Percentiles rank a stretch among this genome's conserved stretches.
Evolutionary conservation across 2,797 vertebrate genomes (phyloP).

Genomic region (Apogon hyalosoma): DNA sequence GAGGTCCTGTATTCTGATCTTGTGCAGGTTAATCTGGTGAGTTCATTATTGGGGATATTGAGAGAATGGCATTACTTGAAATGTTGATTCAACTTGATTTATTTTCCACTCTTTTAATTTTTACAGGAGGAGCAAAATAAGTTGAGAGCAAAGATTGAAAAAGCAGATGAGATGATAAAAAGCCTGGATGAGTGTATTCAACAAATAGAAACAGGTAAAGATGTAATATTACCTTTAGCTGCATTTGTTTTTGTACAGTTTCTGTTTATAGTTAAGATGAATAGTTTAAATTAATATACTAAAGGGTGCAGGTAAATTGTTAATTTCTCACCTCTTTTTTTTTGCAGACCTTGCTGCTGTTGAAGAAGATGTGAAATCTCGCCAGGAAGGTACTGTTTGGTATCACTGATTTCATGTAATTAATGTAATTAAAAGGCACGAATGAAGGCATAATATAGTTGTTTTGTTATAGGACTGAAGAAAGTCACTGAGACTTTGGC

Average conservation of each 20-base stretch:
- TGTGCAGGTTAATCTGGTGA: slow-evolving; percentile 72
- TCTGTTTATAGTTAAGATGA: not conserved
- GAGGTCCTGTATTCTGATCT: slow-evolving; percentile 76
- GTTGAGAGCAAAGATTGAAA: slow-evolving; percentile 63
- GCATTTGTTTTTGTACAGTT: not conserved
- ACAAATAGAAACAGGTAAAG: slow-evolving; percentile 79
- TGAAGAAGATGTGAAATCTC: slow-evolving; percentile 68
- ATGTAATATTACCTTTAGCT: not conserved
- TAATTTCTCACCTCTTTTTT: not conserved
- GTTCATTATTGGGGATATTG: not conserved
- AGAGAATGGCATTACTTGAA: not conserved
- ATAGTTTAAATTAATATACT: not conserved
- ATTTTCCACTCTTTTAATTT: not conserved
- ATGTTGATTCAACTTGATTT: too few species aligned
- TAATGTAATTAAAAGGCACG: not conserved
- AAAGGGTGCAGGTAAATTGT: not conserved
- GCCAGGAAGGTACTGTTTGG: slow-evolving; percentile 68
- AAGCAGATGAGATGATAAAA: slow-evolving; percentile 74
- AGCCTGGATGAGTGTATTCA: slow-evolving; percentile 77
- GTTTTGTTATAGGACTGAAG: slow-evolving; percentile 64
- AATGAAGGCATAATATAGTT: slow-evolving; percentile 1
- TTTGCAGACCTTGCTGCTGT: slow-evolving; percentile 74
- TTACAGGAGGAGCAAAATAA: slow-evolving; percentile 78
- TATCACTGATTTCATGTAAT: not conserved
- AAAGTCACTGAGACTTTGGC: slow-evolving; percentile 57